A percentile compares a stretch with the other conserved stretches of the same genome.
phyloP scores from a whole-genome alignment of 2,797 vertebrate species.

The Sciurus carolinensis region DNA sequence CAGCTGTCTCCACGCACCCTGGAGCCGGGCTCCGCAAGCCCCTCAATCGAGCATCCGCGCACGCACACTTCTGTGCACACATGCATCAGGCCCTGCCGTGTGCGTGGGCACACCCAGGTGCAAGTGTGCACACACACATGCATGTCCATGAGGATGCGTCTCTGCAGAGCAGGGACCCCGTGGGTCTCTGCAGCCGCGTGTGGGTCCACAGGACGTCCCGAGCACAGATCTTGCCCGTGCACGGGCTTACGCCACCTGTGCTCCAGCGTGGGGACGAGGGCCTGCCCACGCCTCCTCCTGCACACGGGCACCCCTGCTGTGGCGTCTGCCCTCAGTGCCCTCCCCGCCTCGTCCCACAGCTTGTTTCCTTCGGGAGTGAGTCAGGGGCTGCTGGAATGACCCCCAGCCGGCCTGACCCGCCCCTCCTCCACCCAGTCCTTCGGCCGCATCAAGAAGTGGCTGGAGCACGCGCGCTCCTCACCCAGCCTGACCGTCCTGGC shows the following conservation, averaged over 20 bases:
- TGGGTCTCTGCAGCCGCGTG: rapidly evolving
- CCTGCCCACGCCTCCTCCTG: too few relatives aligned
- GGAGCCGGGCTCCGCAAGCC: neutral
- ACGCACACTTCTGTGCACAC: too few relatives aligned
- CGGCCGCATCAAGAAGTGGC: slow-evolving; percentile 92
- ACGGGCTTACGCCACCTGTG: too few relatives aligned
- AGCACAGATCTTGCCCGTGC: too few relatives aligned
- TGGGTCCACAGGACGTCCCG: too few relatives aligned
- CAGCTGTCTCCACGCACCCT: neutral
- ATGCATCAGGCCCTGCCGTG: neutral
- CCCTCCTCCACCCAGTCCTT: slow-evolving; percentile 90
- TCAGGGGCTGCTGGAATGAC: neutral
- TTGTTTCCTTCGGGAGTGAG: neutral
- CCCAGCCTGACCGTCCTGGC: slow-evolving; percentile 93
- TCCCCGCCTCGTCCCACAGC: neutral
- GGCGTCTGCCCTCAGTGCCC: neutral
- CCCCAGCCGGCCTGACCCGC: rapidly evolving
- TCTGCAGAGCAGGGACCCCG: rapidly evolving
- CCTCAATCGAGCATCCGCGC: rapidly evolving
- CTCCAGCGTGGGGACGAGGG: too few relatives aligned
- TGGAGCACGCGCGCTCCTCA: slow-evolving; percentile 91
- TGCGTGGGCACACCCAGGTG: too few relatives aligned
- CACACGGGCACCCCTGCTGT: too few relatives aligned
- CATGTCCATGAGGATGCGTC: too few relatives aligned
- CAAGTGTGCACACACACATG: rapidly evolving